Base-by-base conservation (phyloP, 2,113 vertebrate genomes). In the Clarias macrocephalus region DNA sequence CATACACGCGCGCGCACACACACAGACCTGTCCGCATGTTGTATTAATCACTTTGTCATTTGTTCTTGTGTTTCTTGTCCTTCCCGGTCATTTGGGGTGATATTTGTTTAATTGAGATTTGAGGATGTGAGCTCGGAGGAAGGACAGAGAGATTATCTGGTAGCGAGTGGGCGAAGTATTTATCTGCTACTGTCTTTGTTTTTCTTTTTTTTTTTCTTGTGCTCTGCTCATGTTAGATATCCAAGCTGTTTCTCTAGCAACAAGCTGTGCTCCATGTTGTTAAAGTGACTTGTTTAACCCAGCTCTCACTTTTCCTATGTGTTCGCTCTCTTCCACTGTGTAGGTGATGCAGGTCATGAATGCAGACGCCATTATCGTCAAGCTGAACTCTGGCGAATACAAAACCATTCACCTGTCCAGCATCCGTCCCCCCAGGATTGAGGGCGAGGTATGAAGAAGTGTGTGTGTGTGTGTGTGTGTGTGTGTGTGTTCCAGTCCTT, bases 331-430 rank as follows among this genome's bases (percentile, higher is more conserved):
- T 82, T 8, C 65, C 87, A 5, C 75, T 37, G 63, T 83, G 1
- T 89, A 99, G 98, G 98, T 99, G 91, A 97, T 99, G 96, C 98
- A 99, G 90, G 96, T 99, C 85, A 92, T 99, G 48, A 99, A 99
- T 5, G 98, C 98, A 0, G 97, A 99, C 0, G 97, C 98, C 92
- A 96, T 99, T 86, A 95, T 98, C 83, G 97, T 98, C 90, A 99
- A 99, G 91, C 91, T 99, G 54, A 98, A 96, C 94, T 99, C 98
- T 0, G 98, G 97, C 5, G 97, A 99, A 91, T 95, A 95, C 91
- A 99, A 98, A 92, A 99, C 98, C 81, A 97, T 99, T 88, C 98
- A 99, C 91, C 93, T 99, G 76, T 98, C 97, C 87, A 99, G 98
- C 91, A 99, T 99, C 86, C 94, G 98, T 1, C 97, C 98, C 15